Evolutionary conservation across 2,797 vertebrate genomes (phyloP).

Genomic region (Pristis pectinata): DNA sequence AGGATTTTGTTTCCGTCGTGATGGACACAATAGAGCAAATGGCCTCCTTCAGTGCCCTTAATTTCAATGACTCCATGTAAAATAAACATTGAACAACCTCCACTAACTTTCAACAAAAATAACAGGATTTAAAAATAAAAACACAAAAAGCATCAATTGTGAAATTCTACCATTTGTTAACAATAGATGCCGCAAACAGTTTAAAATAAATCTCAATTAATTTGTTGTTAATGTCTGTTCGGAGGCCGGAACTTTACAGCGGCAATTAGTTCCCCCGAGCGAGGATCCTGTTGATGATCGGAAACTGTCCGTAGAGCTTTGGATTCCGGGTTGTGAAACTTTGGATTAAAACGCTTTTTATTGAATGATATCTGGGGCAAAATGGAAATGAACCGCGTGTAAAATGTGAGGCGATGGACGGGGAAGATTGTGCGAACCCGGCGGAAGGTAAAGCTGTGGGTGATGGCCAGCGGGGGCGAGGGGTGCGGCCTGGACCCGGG

Average conservation of each 20-base stretch:
- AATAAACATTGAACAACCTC: no score
- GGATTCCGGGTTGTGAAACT: neutral
- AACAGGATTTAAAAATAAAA: neutral
- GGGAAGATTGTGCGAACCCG: neutral
- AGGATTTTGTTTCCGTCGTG: no score
- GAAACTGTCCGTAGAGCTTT: neutral
- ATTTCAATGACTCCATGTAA: neutral
- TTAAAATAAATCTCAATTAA: no score
- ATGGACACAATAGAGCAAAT: neutral
- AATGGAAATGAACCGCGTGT: neutral
- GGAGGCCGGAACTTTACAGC: neutral
- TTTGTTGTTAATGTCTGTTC: no score
- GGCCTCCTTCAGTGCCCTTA: neutral
- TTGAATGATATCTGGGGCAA: neutral
- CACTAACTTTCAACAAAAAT: neutral
- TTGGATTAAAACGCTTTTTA: neutral
- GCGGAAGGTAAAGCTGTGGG: neutral
- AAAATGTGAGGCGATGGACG: neutral
- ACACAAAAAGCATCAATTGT: neutral
- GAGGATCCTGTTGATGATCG: neutral
- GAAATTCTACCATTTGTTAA: neutral
- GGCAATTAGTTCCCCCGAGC: neutral
- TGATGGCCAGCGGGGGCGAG: neutral
- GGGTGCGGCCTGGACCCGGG: neutral
- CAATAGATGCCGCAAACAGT: no score